Evolutionary conservation across 1,140 invertebrate genomes (phyloP).

Genomic region (Drosophila kohkoa): DNA sequence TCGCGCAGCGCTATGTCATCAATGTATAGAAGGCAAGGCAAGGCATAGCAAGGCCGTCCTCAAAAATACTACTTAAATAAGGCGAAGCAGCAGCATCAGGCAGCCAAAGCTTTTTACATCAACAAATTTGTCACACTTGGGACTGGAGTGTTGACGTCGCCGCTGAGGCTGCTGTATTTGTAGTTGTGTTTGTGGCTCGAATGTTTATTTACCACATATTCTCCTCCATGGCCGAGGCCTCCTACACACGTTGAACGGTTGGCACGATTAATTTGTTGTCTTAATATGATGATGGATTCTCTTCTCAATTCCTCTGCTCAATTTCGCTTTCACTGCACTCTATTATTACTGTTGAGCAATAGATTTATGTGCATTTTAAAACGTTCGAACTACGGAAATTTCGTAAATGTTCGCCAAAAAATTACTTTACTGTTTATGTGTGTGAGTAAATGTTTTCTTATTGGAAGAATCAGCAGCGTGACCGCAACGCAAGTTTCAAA

Average conservation of each 20-base stretch:
- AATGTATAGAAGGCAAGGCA: conserved; percentile 32
- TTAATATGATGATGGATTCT: conserved; percentile 1
- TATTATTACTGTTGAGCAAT: conserved; percentile 16
- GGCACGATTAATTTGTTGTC: neutral
- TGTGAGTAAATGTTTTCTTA: conserved; percentile 52
- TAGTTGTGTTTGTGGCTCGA: conserved; percentile 24
- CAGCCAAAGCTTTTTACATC: conserved; percentile 28
- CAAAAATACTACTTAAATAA: conserved; percentile 8
- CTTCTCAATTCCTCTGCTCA: conserved; percentile 11
- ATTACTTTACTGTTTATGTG: conserved; percentile 26
- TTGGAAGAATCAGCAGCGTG: conserved; percentile 18
- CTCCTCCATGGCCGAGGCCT: conserved; percentile 71
- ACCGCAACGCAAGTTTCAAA: neutral
- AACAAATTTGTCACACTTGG: conserved; percentile 6
- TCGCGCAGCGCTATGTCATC: conserved; percentile 31
- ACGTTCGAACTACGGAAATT: conserved; percentile 21
- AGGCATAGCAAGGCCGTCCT: conserved; percentile 18
- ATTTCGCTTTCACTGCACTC: conserved; percentile 35
- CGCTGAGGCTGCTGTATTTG: conserved; percentile 28
- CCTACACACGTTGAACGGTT: conserved; percentile 18
- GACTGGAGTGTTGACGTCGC: conserved; percentile 19
- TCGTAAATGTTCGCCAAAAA: conserved; percentile 38
- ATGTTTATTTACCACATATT: conserved; percentile 83
- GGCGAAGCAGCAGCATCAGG: conserved; percentile 1
- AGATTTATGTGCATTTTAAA: conserved; percentile 34